phyloP scores from a whole-genome alignment of 2,797 vertebrate genomes.

The Phyllotis vaccarum region DNA sequence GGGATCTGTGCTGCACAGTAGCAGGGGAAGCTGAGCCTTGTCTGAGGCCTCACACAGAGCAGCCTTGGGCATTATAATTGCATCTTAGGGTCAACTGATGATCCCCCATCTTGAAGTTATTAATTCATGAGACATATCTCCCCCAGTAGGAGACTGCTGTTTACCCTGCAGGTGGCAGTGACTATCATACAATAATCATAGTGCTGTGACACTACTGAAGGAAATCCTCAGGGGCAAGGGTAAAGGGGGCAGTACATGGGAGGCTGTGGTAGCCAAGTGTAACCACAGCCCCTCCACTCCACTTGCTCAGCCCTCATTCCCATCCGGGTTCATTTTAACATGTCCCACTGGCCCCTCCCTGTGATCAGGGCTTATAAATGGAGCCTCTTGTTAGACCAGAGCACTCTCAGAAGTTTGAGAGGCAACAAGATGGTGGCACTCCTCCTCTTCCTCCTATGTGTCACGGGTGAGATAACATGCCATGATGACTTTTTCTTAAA shows the following conservation, averaged over 20 bases:
- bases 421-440: background rate
- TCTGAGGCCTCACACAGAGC: background rate
- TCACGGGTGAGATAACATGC: background rate
- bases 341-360: background rate
- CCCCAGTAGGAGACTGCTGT: rapidly evolving
- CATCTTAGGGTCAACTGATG: background rate
- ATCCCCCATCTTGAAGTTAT: rapidly evolving
- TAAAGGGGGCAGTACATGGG: no score
- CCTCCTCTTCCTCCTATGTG: background rate
- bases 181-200: background rate
- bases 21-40: background rate
- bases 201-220: no score
- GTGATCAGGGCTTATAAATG: background rate
- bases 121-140: background rate
- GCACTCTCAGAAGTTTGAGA: background rate
- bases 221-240: background rate
- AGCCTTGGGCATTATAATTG: rapidly evolving
- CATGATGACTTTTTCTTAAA: background rate
- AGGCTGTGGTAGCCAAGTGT: no score
- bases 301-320: background rate
- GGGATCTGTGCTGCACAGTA: no score
- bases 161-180: background rate
- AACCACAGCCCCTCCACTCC: background rate
- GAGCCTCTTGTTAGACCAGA: background rate
- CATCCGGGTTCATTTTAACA: background rate